Percentiles rank a stretch among this genome's conserved stretches.
Evolutionary conservation across 37 sponge, comb jelly and placozoan species (phyloP).

Genomic region (Crambe crambe): DNA sequence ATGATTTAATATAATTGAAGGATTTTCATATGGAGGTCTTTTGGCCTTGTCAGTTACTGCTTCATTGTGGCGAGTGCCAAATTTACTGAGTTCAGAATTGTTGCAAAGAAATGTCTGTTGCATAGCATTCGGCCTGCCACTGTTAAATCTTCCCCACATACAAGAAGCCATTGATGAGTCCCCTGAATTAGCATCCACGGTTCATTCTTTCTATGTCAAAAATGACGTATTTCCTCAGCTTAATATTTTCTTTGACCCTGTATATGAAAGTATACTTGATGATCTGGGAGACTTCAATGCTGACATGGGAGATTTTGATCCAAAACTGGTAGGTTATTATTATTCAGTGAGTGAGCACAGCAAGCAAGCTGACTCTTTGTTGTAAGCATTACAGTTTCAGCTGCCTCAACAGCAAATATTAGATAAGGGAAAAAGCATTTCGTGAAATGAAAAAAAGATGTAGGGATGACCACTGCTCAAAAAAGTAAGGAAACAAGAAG

Average conservation of each 20-base stretch:
- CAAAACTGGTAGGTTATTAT: no score
- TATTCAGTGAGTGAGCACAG: no score
- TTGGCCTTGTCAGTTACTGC: not conserved
- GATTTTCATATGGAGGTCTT: slow-evolving; percentile 25
- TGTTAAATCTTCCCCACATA: not conserved
- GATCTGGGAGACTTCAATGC: not conserved
- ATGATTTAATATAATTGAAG: no score
- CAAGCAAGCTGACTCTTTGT: no score
- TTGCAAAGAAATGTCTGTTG: not conserved
- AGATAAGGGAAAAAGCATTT: no score
- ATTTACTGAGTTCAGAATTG: slow-evolving; percentile 2
- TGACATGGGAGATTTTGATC: not conserved
- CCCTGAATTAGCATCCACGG: slow-evolving; percentile 1
- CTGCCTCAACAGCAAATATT: no score
- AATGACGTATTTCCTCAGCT: slow-evolving; percentile 9
- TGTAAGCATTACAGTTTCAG: not conserved
- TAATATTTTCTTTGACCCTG: not conserved
- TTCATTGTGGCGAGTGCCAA: not conserved
- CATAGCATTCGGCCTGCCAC: slow-evolving; percentile 25
- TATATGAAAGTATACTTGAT: not conserved
- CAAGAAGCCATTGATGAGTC: not conserved
- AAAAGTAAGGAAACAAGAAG: no score
- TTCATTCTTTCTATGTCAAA: slow-evolving; percentile 14
- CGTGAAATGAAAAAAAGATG: no score
- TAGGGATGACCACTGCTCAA: no score